Evolutionary conservation across 2,888 invertebrate species (phyloP), one percentile per base, ranked within the genome.

Genomic region (Pyrrhosoma nymphula): DNA sequence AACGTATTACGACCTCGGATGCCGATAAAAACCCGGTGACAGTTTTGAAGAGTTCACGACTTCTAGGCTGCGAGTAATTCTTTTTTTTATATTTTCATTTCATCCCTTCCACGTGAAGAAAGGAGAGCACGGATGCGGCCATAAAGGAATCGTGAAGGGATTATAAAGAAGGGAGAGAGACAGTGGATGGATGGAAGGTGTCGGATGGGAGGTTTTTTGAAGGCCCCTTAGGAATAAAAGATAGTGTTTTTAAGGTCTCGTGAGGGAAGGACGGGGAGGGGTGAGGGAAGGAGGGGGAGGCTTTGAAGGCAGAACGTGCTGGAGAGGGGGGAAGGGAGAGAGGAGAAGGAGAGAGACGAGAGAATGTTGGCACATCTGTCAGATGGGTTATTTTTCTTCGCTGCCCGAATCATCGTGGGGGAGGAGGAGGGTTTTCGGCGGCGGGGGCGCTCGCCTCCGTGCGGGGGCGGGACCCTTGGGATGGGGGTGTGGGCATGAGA

Each of bases 11-110:
- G 56, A n/a, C n/a, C 89, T 56, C 89, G 55, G 35, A 89, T n/a
- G 55, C n/a, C 89, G 23, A 55, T 55, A 55, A 88, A 82, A 89
- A 56, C 47, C 89, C 39, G 89, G 89, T n/a, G 89, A 56, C 89
- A 56, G 89, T 89, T 35, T 56, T 89, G 89, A 89, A 55, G 56
- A 89, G 89, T 89, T 89, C 89, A 89, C 89, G 89, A 89, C 89
- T 89, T 89, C 89, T 47, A 26, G 56, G 89, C 55, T 88, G 23
- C 23, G n/a, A n/a, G 56, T 26, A 60, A 16, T 60, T 60, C 60
- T 60, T 60, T 56, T 89, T 47, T 47, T 47, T 47, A 4, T 47
- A 47, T 89, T 26, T 82, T 82, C 18, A 26, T 82, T 82, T 35
- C 82, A 82, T 82, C n/a, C 69, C 16, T 20, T 82, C 82, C 30